Percentiles rank a stretch among this genome's conserved stretches.
phyloP scores from a whole-genome alignment of 2,888 invertebrate species.

The Chydorus sphaericus region DNA sequence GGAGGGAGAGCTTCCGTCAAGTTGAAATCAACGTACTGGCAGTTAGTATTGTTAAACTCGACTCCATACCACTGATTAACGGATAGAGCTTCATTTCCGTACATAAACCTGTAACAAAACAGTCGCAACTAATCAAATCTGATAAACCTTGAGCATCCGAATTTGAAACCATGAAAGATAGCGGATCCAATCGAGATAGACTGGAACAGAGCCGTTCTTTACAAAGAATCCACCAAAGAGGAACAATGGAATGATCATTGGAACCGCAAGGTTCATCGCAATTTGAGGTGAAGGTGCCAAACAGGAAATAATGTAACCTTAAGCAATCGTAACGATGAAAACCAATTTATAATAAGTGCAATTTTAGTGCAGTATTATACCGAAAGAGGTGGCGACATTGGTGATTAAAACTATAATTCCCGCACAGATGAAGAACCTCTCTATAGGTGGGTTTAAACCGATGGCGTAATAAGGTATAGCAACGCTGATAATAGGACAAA shows the following conservation, averaged over 20 bases:
- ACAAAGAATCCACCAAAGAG: conserved; percentile 92
- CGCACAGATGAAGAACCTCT: conserved; percentile 46
- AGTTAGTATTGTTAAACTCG: conserved; percentile 26
- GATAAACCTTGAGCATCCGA: too few species aligned
- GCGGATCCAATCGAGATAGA: conserved; percentile 70
- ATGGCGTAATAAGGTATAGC: conserved; percentile 76
- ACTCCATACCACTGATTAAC: conserved; percentile 80
- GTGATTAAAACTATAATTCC: conserved; percentile 61
- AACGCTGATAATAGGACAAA: conserved; percentile 68
- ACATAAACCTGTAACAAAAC: too few species aligned
- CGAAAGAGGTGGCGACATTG: conserved; percentile 77
- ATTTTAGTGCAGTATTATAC: neutral
- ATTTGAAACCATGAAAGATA: conserved; percentile 86
- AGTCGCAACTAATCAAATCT: too few species aligned
- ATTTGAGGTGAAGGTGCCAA: conserved; percentile 65
- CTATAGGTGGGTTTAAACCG: conserved; percentile 54
- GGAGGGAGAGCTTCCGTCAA: neutral
- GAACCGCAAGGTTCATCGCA: conserved; percentile 79
- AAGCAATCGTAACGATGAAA: conserved; percentile 59
- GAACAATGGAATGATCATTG: conserved; percentile 81
- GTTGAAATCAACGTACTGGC: neutral
- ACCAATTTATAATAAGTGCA: neutral
- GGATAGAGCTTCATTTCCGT: conserved; percentile 74
- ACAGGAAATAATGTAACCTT: conserved; percentile 89
- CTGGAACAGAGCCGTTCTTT: conserved; percentile 72